Percentiles rank a stretch among this genome's conserved stretches.
Conservation (phyloP, 2,113 vertebrate species). For the Nothoprocta perdicaria region DNA sequence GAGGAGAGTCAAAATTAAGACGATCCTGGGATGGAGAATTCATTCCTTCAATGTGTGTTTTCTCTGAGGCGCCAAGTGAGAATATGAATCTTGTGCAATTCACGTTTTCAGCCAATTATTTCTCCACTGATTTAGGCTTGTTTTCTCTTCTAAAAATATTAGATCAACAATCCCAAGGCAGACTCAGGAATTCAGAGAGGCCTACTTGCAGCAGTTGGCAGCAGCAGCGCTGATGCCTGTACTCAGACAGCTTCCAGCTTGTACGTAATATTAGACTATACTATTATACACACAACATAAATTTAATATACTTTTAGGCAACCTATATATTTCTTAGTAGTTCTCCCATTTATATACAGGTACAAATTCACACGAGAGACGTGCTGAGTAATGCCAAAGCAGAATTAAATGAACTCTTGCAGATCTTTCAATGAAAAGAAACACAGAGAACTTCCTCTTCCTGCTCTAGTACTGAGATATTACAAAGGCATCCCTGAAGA, state of each 20-base stretch:
- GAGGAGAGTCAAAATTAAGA: background rate
- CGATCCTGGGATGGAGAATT: background rate
- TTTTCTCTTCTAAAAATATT: slow-evolving; percentile 62
- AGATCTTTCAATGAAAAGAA: background rate
- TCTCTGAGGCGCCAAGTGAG: background rate
- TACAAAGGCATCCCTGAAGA: background rate
- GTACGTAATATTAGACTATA: background rate
- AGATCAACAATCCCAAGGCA: slow-evolving; percentile 53
- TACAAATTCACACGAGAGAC: background rate
- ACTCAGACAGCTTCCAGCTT: background rate
- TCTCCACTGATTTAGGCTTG: slow-evolving; percentile 22
- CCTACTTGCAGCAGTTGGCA: slow-evolving; percentile 34
- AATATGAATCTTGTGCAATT: slow-evolving; percentile 17
- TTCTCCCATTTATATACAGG: background rate
- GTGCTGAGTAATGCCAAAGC: background rate
- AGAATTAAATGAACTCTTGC: background rate
- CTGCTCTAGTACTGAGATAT: background rate
- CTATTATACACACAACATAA: background rate
- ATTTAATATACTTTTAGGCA: background rate
- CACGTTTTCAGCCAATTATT: slow-evolving; percentile 8
- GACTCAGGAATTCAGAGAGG: slow-evolving; percentile 44
- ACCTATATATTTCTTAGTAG: background rate
- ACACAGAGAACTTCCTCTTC: background rate
- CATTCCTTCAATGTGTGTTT: background rate
- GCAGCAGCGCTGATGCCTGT: background rate